Conservation (phyloP, 2,113 vertebrate species). For the Cyanistes caeruleus region DNA sequence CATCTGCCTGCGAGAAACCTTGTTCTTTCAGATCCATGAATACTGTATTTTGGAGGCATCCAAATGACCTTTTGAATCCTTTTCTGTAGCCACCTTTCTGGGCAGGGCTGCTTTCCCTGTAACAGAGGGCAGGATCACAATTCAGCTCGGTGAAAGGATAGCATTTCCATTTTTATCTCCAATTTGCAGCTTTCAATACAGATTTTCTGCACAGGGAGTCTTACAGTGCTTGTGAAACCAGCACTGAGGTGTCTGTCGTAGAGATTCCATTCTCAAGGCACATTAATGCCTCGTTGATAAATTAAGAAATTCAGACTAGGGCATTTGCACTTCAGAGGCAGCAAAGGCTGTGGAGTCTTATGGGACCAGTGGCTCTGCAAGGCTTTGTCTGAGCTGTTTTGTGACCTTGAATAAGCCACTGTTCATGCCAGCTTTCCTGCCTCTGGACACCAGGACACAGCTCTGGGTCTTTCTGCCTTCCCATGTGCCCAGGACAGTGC, state of each 20-base stretch:
- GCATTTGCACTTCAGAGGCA: background rate
- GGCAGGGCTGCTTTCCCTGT: background rate
- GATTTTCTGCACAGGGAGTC: background rate
- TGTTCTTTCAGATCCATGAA: background rate
- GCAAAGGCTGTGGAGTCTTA: background rate
- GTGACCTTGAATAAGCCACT: background rate
- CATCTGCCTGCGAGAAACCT: background rate
- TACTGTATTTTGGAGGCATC: background rate
- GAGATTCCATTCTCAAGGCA: background rate
- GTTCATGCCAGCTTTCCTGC: background rate
- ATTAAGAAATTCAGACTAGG: background rate
- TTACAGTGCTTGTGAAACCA: background rate
- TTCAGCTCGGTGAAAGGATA: background rate
- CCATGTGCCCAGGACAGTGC: background rate
- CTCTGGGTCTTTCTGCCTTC: background rate
- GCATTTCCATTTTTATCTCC: conserved; percentile 26
- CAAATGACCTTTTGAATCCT: conserved; percentile 17
- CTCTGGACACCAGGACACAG: background rate
- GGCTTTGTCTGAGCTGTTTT: rapidly evolving
- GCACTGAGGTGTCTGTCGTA: background rate
- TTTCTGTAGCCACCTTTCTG: background rate
- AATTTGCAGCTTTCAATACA: background rate
- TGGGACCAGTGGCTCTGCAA: background rate
- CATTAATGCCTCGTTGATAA: background rate
- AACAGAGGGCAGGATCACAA: background rate